Evolutionary conservation across 1,140 invertebrate species (phyloP).

Genomic region (Aricia agestis): DNA sequence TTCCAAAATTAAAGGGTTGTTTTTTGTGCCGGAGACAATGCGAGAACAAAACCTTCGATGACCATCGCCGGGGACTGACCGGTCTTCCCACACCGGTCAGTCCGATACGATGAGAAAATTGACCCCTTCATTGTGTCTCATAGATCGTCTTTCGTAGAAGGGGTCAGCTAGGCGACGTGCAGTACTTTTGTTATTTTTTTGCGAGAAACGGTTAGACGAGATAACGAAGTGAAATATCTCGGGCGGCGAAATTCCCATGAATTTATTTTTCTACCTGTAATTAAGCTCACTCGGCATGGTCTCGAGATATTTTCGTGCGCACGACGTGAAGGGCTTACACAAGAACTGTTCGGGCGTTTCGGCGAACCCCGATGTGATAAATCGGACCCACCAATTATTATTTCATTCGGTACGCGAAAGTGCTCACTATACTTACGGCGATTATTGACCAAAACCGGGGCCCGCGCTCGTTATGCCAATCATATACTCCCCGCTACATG

Average conservation of each 20-base stretch:
- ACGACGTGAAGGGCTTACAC: slow-evolving; percentile 72
- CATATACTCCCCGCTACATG: slow-evolving; percentile 43
- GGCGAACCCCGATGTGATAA: slow-evolving; percentile 73
- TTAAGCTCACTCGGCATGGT: slow-evolving; percentile 67
- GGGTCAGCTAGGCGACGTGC: slow-evolving; percentile 47
- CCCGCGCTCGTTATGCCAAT: slow-evolving; percentile 70
- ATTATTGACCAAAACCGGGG: slow-evolving; percentile 71
- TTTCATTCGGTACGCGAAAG: slow-evolving; percentile 72
- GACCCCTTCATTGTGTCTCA: slow-evolving; percentile 55
- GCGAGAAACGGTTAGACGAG: slow-evolving; percentile 56
- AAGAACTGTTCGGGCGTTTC: slow-evolving; percentile 70
- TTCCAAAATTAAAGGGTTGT: slow-evolving; percentile 52
- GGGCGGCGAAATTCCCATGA: slow-evolving; percentile 59
- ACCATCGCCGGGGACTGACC: slow-evolving; percentile 58
- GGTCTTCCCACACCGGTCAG: slow-evolving; percentile 39
- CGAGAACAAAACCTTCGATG: slow-evolving; percentile 61
- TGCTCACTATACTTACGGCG: slow-evolving; percentile 70
- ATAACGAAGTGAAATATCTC: slow-evolving; percentile 59
- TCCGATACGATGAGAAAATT: slow-evolving; percentile 53
- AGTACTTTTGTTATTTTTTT: slow-evolving; percentile 61
- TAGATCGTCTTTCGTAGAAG: slow-evolving; percentile 50
- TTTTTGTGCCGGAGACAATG: slow-evolving; percentile 56
- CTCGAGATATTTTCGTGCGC: slow-evolving; percentile 70
- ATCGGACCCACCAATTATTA: slow-evolving; percentile 74
- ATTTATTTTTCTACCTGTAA: slow-evolving; percentile 73